These are phyloP conservation scores for Dicaeum eximium DNA, from an alignment of 2,113 vertebrate genomes.

Conservation along the genomic window DNA sequence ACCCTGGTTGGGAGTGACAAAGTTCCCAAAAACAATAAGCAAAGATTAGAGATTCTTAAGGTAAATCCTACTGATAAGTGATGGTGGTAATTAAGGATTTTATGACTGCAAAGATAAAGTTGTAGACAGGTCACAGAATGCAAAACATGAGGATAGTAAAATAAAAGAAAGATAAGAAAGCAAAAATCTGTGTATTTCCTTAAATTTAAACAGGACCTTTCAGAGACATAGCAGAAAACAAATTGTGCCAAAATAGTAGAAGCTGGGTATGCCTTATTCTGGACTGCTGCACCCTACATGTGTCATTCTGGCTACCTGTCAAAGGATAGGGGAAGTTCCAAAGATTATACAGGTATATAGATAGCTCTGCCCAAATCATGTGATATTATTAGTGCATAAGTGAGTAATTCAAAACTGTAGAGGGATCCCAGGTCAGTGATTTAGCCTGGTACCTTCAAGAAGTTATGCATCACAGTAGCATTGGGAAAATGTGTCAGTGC, in stretches of 20 bases:
- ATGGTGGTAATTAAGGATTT: not conserved
- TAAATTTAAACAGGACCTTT: not conserved
- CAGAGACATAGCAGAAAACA: not conserved
- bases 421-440: not conserved
- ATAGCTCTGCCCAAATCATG: not conserved
- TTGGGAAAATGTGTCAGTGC: not conserved
- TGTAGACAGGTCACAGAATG: not conserved
- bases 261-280: not conserved
- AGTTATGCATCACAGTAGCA: not conserved
- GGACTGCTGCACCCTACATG: not conserved
- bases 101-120: not conserved
- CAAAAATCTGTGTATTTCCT: not conserved
- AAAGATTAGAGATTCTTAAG: constrained; percentile 92
- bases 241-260: not conserved
- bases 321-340: not conserved
- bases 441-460: not conserved
- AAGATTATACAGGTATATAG: not conserved
- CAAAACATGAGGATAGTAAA: not conserved
- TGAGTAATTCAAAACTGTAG: not conserved
- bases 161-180: not conserved
- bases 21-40: constrained; percentile 89
- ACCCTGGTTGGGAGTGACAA: constrained; percentile 80
- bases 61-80: constrained; percentile 65
- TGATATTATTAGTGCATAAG: not conserved
- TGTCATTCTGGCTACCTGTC: not conserved